A percentile compares a stretch with the other conserved stretches of the same genome.
Evolutionary conservation across 1,140 invertebrate species (phyloP).

Genomic region (Drosophila pachea): DNA sequence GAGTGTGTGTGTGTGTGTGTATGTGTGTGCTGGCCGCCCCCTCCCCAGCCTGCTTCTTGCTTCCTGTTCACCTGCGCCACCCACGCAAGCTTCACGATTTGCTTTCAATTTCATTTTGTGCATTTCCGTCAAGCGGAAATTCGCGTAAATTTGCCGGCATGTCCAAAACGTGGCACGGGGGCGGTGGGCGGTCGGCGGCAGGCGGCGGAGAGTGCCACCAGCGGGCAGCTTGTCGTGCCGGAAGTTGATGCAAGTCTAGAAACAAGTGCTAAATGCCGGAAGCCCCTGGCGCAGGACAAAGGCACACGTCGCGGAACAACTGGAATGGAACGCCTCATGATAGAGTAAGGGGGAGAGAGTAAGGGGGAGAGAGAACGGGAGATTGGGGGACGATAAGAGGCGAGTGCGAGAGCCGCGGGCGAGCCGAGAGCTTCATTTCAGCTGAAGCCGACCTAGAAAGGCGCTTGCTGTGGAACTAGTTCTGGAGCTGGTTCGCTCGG

Average conservation of each 20-base stretch:
- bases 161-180: conserved; percentile 32
- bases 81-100: conserved; percentile 5
- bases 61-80: not conserved
- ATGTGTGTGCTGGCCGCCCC: too few relatives aligned
- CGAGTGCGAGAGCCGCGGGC: not conserved
- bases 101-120: conserved; percentile 71
- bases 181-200: not conserved
- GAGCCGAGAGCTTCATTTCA: not conserved
- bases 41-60: not conserved
- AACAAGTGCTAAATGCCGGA: conserved; percentile 76
- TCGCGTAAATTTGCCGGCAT: conserved; percentile 74
- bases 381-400: not conserved
- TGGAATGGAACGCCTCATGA: not conserved
- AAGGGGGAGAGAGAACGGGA: not conserved
- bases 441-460: not conserved
- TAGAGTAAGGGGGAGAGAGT: not conserved
- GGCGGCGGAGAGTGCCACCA: not conserved
- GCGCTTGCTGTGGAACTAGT: not conserved
- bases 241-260: conserved; percentile 76
- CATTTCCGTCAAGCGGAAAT: conserved; percentile 76
- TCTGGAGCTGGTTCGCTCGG: conserved; percentile 7
- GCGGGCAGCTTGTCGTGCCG: conserved; percentile 35
- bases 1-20: too few relatives aligned
- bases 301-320: not conserved
- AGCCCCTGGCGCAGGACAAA: conserved; percentile 50